Base-by-base conservation (phyloP, 2,888 invertebrate genomes). In the Drosophila helvetica region DNA sequence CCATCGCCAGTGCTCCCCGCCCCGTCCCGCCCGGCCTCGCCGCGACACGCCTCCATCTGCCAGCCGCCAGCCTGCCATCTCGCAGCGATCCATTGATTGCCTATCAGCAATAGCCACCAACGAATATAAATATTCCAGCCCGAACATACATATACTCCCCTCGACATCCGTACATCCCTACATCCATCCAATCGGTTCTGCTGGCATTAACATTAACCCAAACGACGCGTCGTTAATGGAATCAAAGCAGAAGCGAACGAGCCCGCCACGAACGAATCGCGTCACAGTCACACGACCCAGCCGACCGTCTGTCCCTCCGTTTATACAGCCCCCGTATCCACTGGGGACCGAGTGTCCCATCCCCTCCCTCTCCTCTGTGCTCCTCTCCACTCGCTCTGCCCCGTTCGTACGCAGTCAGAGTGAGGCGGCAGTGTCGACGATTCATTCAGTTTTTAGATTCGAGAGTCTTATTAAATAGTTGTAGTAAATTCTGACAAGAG, bases 281-380 rank as follows among this genome's bases (percentile, higher is more conserved):
- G 69, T 74, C 80, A 72, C 64, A 78, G 78, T 81, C 80, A 78
- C 84, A 81, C 80, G 80, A 80, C 80, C 74, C 65, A 43, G 61
- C 68, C 74, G 63, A 38, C n/a, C 38, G 38, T n/a, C 38, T 6
- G 38, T 38, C 38, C 38, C 38, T 38, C n/a, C 38, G 7, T n/a
- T 38, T n/a, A n/a, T 15, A 18, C 38, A 38, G 50, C 60, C 57
- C 50, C 48, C 9, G 18, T 17, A 42, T 27, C 57, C 38, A 55
- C 10, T 19, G 47, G 22, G n/a, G n/a, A n/a, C n/a, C n/a, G n/a
- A n/a, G n/a, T n/a, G 12, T 33, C 43, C 3, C 55, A 1, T 3
- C 9, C 19, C 42, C 18, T 1, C 51, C 17, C 45, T 43, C 12
- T n/a, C 38, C 8, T 45, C n/a, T 38, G 0, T 10, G 2, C 38